Evolutionary conservation across 2,888 invertebrate genomes (phyloP).

Genomic region (Parapristionchus giblindavisi): DNA sequence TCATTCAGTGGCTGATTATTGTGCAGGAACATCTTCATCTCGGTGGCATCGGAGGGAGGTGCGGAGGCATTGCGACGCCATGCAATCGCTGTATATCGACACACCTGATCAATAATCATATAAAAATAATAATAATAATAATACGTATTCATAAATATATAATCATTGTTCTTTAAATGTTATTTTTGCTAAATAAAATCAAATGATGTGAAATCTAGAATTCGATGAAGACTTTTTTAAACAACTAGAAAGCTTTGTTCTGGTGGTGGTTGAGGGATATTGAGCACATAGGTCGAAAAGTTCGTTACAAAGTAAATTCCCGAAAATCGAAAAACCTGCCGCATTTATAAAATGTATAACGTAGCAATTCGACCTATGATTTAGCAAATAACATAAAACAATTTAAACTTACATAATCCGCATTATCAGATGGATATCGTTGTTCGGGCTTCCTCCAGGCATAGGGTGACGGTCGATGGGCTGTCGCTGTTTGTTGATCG

Average conservation of each 20-base stretch:
- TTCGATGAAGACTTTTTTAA: too few relatives aligned
- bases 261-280: too few relatives aligned
- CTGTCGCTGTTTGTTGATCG: constrained; percentile 67
- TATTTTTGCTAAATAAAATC: constrained; percentile 1
- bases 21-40: constrained; percentile 63
- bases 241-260: too few relatives aligned
- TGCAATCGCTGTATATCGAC: constrained; percentile 58
- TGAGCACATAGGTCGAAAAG: too few relatives aligned
- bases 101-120: constrained; percentile 44
- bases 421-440: constrained; percentile 48
- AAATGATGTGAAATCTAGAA: too few relatives aligned
- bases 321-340: too few relatives aligned
- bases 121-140: background rate
- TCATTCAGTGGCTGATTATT: constrained; percentile 58
- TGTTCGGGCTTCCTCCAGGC: constrained; percentile 55
- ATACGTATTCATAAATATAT: too few relatives aligned
- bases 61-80: constrained; percentile 58
- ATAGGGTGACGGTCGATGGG: constrained; percentile 59
- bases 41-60: constrained; percentile 61
- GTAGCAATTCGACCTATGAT: too few relatives aligned
- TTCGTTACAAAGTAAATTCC: too few relatives aligned
- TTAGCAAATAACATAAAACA: too few relatives aligned
- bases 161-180: too few relatives aligned
- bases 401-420: constrained; percentile 52
- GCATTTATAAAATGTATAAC: too few relatives aligned